Evolutionary conservation across 2,113 vertebrate species (phyloP).

Genomic region (Andinoacara biseriatus): DNA sequence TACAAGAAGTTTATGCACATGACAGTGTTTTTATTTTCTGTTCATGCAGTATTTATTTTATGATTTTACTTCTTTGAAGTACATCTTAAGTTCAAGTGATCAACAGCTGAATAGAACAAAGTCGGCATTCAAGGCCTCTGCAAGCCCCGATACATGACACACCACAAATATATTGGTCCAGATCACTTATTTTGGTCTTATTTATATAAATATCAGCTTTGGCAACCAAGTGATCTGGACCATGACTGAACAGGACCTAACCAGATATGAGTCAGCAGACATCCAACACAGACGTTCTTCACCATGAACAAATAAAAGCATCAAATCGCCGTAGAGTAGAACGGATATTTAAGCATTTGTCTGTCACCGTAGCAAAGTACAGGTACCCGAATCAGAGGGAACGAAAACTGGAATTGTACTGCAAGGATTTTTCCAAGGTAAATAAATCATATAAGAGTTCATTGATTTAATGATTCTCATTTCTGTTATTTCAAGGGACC

Average conservation of each 20-base stretch:
- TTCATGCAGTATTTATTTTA: neutral
- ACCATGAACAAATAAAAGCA: neutral
- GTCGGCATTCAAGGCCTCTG: neutral
- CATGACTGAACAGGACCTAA: neutral
- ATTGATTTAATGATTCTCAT: neutral
- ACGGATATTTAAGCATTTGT: neutral
- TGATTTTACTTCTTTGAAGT: neutral
- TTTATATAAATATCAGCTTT: neutral
- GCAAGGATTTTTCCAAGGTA: neutral
- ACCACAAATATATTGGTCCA: accelerated
- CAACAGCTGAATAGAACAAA: neutral
- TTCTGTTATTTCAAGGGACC: neutral
- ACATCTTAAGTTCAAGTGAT: neutral
- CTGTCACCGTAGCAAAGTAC: neutral
- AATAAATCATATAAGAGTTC: neutral
- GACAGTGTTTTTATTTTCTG: neutral
- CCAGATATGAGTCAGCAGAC: neutral
- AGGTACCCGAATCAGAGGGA: neutral
- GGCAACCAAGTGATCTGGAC: neutral
- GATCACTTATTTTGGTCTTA: neutral
- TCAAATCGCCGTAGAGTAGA: neutral
- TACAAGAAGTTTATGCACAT: neutral
- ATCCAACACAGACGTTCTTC: neutral
- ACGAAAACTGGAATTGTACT: neutral
- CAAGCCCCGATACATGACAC: neutral